Base-by-base conservation (phyloP, 92 coral and sea anemone species). In the Epizoanthus illoricatus region DNA sequence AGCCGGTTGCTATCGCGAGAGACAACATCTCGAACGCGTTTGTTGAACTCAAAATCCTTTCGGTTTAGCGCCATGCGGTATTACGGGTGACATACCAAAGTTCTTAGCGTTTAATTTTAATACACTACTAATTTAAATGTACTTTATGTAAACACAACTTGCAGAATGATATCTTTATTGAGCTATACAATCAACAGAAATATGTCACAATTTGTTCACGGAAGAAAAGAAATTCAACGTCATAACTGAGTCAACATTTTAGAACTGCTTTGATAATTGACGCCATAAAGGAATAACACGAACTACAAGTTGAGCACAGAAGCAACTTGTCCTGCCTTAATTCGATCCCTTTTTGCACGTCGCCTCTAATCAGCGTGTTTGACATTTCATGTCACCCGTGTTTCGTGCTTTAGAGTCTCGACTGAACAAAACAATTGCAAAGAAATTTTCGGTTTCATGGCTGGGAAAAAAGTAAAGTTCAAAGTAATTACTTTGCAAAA, bases 1-100 rank as follows among this genome's bases (percentile, higher is more conserved):
- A 93, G 89, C 45, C 75, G 71, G 76, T 81, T 83, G 19, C 83
- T 83, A 74, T 93, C 94, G 19, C 93, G 90, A 41, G 94, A 90
- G 20, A 93, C 92, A 7, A 86, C 69, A 79, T 93, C 94, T 42
- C 97, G 83, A 39, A 93, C 88, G 18, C 97, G 90, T 70, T 90
- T 93, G 74, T 93, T 93, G 47, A 93, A 93, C 47, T 93, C 92
- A 16, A 84, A 58, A 42, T 84, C 83, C 64, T 85, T 88, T 81
- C 86, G 73, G 75, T 64, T 85, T 18, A 80, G 84, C 57, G 92
- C 86, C 92, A 89, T 89, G 9, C 36, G 28, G 21, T 13, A 20
- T 33, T 47, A 18, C 9, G 49, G 42, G 28, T 33, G 45, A 58
- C 28, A 2, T 56, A 58, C 55, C 39, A 21, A 36, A 47, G 24